Evolutionary conservation across 2,888 invertebrate species (phyloP), one percentile per base, ranked within the genome.

Genomic region (Mellilla xanthometata): DNA sequence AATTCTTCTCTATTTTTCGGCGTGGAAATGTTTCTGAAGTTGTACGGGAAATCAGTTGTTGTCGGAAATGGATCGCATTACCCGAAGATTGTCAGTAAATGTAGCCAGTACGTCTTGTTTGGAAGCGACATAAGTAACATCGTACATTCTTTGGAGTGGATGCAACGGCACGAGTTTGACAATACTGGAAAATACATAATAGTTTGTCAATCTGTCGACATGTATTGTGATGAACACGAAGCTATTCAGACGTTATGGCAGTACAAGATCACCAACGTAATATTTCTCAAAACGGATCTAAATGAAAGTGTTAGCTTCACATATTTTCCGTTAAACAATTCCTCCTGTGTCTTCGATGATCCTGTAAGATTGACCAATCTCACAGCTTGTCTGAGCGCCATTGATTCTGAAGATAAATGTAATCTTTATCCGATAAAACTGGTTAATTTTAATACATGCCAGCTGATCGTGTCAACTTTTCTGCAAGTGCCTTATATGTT

Each of bases 141-240:
- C 10, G 52, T 49, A 33, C 27, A 56, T 8, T 62, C 72, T 43
- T 49, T 87, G 8, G 42, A 63, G 12, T 71, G 70, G 64, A 67
- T 81, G 63, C 53, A 54, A 12, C 41, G 48, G 4, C 60, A 68
- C 35, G 45, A 68, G 42, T 77, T 79, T 36, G 76, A 80, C 48
- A 85, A 78, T 42, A 78, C 75, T 0, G 82, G 82, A 0, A 76
- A 70, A 48, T 79, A 67, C 48, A 69, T 86, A n/a, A 58, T 84
- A 6, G 52, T 81, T 33, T 86, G 87, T 44, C 63, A 72, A 51
- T 77, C 79, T 3, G 31, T 55, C 26, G 36, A 52, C 24, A 23
- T 33, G 1, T 26, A 40, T 13, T 87, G 86, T 47, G 62, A 80
- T 43, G 81, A 83, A 58, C 34, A 39, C 1, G 50, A 63, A 36